Evolutionary conservation across 2,888 invertebrate species (phyloP).

Genomic region (Lottia gigantea): DNA sequence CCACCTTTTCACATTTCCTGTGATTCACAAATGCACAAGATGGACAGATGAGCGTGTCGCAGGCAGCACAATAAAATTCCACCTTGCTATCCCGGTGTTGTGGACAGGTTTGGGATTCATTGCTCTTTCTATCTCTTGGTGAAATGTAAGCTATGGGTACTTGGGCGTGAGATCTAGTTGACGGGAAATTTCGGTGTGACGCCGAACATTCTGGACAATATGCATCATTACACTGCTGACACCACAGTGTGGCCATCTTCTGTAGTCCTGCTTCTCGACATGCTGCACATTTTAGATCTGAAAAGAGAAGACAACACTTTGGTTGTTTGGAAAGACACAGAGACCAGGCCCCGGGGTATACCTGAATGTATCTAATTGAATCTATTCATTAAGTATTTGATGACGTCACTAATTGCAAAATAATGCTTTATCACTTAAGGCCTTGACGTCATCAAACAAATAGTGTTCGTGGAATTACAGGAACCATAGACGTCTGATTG

Average conservation of each 20-base stretch:
- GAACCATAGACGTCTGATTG: no score
- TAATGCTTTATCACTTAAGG: no score
- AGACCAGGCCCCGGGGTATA: no score
- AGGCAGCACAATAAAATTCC: slow-evolving; percentile 3
- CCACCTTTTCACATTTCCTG: not conserved
- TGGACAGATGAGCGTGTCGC: not conserved
- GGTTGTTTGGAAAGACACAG: no score
- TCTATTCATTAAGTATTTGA: no score
- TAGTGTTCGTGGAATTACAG: no score
- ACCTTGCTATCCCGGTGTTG: not conserved
- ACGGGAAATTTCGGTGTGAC: not conserved
- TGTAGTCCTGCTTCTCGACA: not conserved
- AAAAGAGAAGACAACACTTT: not conserved
- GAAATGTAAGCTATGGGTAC: slow-evolving; percentile 6
- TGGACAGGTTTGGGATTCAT: not conserved
- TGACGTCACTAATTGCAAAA: no score
- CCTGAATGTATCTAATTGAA: no score
- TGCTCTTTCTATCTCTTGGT: not conserved
- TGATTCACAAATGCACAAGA: slow-evolving; percentile 4
- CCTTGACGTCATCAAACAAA: no score
- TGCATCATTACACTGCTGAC: slow-evolving; percentile 1
- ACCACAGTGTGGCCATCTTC: not conserved
- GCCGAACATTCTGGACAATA: slow-evolving; percentile 2
- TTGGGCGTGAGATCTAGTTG: not conserved
- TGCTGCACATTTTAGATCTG: slow-evolving; percentile 1